Evolutionary conservation across 2,113 vertebrate species (phyloP).

Genomic region (Atherinomorus stipes): DNA sequence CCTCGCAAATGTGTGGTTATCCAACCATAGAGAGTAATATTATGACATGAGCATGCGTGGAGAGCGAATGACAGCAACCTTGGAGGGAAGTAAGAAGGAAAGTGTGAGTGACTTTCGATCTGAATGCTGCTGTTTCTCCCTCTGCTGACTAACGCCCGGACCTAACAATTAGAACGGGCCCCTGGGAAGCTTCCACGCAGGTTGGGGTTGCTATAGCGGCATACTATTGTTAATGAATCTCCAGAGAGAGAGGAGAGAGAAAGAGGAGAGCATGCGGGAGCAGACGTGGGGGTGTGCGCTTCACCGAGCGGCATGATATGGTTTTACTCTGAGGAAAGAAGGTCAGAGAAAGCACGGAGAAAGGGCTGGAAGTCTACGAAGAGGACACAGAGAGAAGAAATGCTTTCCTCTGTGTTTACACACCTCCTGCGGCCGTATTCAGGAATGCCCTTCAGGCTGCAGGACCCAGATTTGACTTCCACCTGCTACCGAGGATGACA

Average conservation of each 20-base stretch:
- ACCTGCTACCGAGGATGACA: constrained; percentile 60
- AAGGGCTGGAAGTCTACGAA: constrained; percentile 6
- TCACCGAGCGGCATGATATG: constrained; percentile 44
- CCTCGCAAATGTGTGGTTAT: not conserved
- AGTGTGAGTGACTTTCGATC: constrained; percentile 35
- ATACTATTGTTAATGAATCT: constrained; percentile 81
- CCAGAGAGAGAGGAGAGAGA: constrained; percentile 57
- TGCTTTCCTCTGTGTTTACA: constrained; percentile 41
- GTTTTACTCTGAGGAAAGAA: constrained; percentile 51
- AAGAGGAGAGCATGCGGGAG: constrained; percentile 40
- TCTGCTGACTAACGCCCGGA: constrained; percentile 39
- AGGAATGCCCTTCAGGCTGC: constrained; percentile 58
- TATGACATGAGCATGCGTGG: constrained; percentile 42
- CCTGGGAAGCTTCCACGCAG: constrained; percentile 67
- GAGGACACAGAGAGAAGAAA: constrained; percentile 42
- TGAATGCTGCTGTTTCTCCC: constrained; percentile 45
- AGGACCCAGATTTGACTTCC: constrained; percentile 26
- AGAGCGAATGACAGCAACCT: constrained; percentile 43
- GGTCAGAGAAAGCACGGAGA: constrained; percentile 47
- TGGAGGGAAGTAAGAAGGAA: constrained; percentile 50
- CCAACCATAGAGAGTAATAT: constrained; percentile 42
- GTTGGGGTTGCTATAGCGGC: constrained; percentile 78
- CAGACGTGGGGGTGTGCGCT: constrained; percentile 60
- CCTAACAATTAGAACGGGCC: constrained; percentile 72
- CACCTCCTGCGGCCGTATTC: constrained; percentile 59